Evolutionary conservation across 2,888 invertebrate genomes (phyloP), one percentile per base, ranked within the genome.

Genomic region (Drosophila differens): DNA sequence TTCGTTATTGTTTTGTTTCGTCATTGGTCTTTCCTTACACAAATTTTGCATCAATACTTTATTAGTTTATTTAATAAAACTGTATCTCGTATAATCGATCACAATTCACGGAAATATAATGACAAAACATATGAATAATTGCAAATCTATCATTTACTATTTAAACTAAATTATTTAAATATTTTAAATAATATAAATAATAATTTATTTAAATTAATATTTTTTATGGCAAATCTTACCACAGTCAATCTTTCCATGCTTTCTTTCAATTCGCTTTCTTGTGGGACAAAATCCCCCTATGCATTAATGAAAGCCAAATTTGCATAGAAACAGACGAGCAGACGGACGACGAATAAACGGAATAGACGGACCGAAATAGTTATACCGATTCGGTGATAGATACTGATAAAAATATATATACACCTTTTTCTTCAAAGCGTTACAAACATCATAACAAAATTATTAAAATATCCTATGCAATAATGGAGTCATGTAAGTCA

Each of bases 231-330:
- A 25, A 22, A 30, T 16, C 3, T 37, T n/a, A n/a, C 44, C 54
- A 16, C 16, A 25, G 25, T 25, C 25, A 25, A 25, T 28, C 9
- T n/a, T 7, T 19, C n/a, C 25, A 12, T 0, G 28, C 39, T 54
- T 65, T 16, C 12, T 6, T 70, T 35, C 12, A 1, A 4, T 12
- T 33, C 7, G 7, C 47, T 78, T 72, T 65, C 62, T 60, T 14
- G 25, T 5, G 12, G 49, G 49, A 19, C 25, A 77, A 76, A 76
- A 60, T 76, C 66, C 76, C 76, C 62, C 3, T 1, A 6, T 37
- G 37, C 2, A 32, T 32, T 32, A 2, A 9, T 32, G 10, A 1
- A 32, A 9, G 32, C 32, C 33, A 33, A 0, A 33, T 10, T 25
- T 25, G 25, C 1, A 25, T 25, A 25, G 25, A 25, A 1, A 25